Evolutionary conservation across 2,113 vertebrate genomes (phyloP), one percentile per base, ranked within the genome.

Genomic region (Oxygymnocypris stewartii): DNA sequence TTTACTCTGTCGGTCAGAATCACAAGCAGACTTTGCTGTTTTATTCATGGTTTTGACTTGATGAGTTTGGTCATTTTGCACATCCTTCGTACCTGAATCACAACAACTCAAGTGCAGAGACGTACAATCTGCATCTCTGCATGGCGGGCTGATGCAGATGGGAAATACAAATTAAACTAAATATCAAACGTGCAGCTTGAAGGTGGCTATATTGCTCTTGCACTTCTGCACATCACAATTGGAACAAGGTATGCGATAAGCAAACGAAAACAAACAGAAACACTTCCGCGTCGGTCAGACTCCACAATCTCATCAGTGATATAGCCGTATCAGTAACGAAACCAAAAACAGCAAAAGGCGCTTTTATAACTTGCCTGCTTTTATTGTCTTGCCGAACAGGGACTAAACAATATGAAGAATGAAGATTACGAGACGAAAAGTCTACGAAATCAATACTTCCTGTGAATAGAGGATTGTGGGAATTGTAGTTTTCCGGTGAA

Each of bases 1-100:
- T 37, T 89, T 89, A 40, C 47, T 81, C 73, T 84, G 61, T n/a
- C n/a, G 82, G 5, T 20, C 42, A 42, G 57, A 37, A 13, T 77
- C 49, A 18, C 20, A 42, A 87, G 44, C 8, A 40, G 77, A 7
- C 7, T 25, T 59, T 44, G 42, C 14, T 37, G 65, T 37, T 59
- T 86, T 51, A 7, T 75, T 74, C 20, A 35, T 73, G 11, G 18
- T 44, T 81, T 74, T 82, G 49, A 75, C 4, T 85, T 59, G 51
- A 35, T 65, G 79, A 12, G 54, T 51, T 67, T 79, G 76, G 49
- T 10, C 37, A 9, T 16, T 74, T 47, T 59, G 67, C 31, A n/a
- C 85, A 69, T 42, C 28, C 78, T 20, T 85, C 13, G 13, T 20
- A 78, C 23, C 49, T 49, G 79, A 10, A 13, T 73, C 37, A 74